Conservation (phyloP, 2,888 invertebrate genomes). For the Ischnus inquisitorius region DNA sequence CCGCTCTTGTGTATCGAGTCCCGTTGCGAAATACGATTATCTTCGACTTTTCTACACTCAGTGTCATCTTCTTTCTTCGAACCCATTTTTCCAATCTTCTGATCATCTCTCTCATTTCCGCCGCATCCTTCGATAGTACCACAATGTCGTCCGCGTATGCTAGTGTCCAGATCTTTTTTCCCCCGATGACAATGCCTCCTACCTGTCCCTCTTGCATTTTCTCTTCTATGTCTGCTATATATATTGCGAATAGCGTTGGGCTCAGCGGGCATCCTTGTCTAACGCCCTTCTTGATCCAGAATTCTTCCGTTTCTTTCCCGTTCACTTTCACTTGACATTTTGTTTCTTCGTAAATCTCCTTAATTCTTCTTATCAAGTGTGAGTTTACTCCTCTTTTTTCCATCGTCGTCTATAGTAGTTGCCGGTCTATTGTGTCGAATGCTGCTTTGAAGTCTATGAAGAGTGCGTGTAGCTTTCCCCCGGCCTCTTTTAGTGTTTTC, state of each 20-base stretch:
- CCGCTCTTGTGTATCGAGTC: no score
- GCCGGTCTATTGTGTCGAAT: conserved; percentile 47
- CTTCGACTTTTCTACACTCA: no score
- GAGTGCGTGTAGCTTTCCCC: neutral
- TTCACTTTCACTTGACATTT: conserved; percentile 3
- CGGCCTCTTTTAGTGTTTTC: conserved; percentile 7
- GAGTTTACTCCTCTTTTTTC: conserved; percentile 24
- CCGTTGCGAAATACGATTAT: no score
- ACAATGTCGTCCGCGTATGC: no score
- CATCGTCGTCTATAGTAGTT: conserved; percentile 26
- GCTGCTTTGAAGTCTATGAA: conserved; percentile 56
- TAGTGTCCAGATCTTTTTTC: no score
- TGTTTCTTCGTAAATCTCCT: conserved; percentile 16
- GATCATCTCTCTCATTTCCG: no score
- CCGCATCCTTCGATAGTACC: no score
- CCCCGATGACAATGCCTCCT: no score
- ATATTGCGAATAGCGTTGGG: conserved; percentile 43
- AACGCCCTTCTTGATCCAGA: conserved; percentile 42
- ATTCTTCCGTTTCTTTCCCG: conserved; percentile 33
- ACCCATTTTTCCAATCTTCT: no score
- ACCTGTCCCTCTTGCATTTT: no score
- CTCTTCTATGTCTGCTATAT: conserved; percentile 8
- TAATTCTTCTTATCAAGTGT: conserved; percentile 2
- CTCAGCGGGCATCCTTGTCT: conserved; percentile 57
- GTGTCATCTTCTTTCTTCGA: no score